Evolutionary conservation across 2,888 invertebrate genomes (phyloP), one percentile per base, ranked within the genome.

Genomic region (Eumerus sabulonum): DNA sequence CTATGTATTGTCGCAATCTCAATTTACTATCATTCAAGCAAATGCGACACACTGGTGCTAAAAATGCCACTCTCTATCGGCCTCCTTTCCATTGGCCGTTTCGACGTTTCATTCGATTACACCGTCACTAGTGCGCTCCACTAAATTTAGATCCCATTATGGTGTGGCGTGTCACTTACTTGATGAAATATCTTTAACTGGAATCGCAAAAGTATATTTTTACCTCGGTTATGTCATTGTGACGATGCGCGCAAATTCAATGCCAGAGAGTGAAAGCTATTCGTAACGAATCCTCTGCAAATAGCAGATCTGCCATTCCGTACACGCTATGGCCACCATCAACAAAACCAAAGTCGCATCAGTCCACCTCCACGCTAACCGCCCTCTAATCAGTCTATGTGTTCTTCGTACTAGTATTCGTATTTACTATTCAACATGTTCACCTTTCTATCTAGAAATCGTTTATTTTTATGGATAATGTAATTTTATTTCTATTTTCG

Each of bases 141-240:
- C 62, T 77, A 77, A 77, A 77, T 67, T 73, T 77, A 77, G 77
- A 73, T 18, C 57, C 59, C 63, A 51, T 67, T 67, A 62, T 76
- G 45, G 35, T 62, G 45, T 62, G 73, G 53, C 62, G 66, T 77
- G 77, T 77, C 77, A 72, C 72, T 72, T 77, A 48, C 57, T 73
- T 63, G 67, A 73, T 77, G 73, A 56, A 62, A 62, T 57, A 60
- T 76, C 62, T 40, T 3, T 56, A 60, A 51, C 72, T 77, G 77
- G 77, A 77, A 59, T 73, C 53, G 36, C 60, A 63, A 73, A 60
- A 73, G 53, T 67, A 40, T 77, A 77, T 77, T 77, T 77, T 73
- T 77, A 77, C 73, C 73, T 72, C 73, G 63, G 72, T 77, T 77
- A 77, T 77, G 77, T 77, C 77, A 77, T 77, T 77, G 53, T 73